Conservation (phyloP, 2,888 invertebrate genomes). For the Leptopterna dolabrata region DNA sequence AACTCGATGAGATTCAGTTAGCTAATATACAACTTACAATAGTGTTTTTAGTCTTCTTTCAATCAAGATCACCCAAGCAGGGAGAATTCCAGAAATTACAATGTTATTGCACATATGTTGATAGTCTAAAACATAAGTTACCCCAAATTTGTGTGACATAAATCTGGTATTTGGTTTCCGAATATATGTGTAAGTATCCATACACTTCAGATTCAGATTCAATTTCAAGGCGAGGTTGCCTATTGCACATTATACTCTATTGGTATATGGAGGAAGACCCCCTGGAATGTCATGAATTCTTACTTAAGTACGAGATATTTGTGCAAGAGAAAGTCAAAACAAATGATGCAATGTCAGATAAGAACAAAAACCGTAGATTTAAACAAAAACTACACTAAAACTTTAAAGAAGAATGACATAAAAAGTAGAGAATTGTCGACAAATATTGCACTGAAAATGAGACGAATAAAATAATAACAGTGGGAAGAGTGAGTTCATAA, state of each 20-base stretch:
- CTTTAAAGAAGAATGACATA: no score
- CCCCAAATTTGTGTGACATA: not conserved
- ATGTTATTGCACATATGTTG: not conserved
- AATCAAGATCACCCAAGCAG: not conserved
- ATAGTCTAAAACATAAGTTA: not conserved
- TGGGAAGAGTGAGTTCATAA: no score
- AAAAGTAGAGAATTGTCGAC: no score
- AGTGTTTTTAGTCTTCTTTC: not conserved
- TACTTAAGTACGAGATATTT: not conserved
- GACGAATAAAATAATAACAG: no score
- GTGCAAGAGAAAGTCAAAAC: not conserved
- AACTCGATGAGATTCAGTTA: not conserved
- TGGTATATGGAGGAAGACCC: not conserved
- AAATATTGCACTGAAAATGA: no score
- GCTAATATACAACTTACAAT: not conserved
- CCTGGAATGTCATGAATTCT: constrained; percentile 5
- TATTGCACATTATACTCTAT: not conserved
- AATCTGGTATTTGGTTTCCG: no score
- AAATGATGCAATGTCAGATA: not conserved
- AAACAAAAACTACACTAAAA: not conserved
- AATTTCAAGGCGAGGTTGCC: not conserved
- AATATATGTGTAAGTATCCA: no score
- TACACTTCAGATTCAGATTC: no score
- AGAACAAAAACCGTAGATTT: not conserved
- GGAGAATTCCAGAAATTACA: not conserved